Evolutionary conservation across 1,140 invertebrate genomes (phyloP), one percentile per base, ranked within the genome.

Genomic region (Psix sp.): DNA sequence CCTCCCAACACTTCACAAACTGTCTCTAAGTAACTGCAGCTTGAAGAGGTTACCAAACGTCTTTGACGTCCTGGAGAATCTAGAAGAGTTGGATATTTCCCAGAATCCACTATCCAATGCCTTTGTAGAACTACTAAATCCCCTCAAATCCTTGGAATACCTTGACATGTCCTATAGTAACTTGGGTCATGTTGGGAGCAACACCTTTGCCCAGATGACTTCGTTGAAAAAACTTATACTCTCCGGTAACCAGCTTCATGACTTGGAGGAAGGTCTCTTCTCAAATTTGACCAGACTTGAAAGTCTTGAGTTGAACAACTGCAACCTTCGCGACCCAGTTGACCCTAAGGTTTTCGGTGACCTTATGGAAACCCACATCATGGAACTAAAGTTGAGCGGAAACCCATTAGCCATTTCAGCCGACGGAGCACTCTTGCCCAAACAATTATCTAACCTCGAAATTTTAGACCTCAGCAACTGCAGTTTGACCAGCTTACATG

Each of bases 151-250:
- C 14, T 82, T 93, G 7, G 90, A 92, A 82, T 91, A 91, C 77
- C 82, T 93, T 6, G 92, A 93, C 76, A 93, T 93, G 91, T 91
- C 92, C 5, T 92, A 92, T 73, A 92, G 92, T 81, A 90, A 91
- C 78, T 83, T 93, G 6, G 91, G 90, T 1, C 87, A 91, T 59
- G 89, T 93, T 20, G 89, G 90, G 5, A 91, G 89, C 15, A 88
- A 90, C 3, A 91, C 91, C 1, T 93, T 93, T 78, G 89, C 90
- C 0, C 90, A 91, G 78, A 93, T 93, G 91, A 91, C 90, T 0
- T 89, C 89, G 0, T 87, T 93, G 76, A 91, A 90, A 73, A 88
- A 88, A 29, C 83, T 93, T 14, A 88, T 93, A 33, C 82, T 93
- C 5, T 93, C 92, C 1, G 92, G 91, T 6, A 93, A 93, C 65